A percentile compares a stretch with the other conserved stretches of the same genome.
phyloP scores from a whole-genome alignment of 2,113 vertebrate genomes.

The Percina caprodes region DNA sequence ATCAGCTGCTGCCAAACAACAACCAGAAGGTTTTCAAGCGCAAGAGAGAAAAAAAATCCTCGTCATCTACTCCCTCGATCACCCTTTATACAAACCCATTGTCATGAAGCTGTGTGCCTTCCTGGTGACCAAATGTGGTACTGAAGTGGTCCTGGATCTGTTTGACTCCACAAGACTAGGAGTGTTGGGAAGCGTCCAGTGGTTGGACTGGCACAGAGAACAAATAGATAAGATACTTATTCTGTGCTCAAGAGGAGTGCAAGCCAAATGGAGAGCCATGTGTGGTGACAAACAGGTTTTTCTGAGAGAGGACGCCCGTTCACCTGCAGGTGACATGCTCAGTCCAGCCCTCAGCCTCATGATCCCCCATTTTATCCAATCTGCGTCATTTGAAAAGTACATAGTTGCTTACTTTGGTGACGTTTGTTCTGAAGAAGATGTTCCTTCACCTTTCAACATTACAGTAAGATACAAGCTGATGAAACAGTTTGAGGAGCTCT shows the following conservation, averaged over 20 bases:
- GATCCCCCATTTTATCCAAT: slow-evolving; percentile 88
- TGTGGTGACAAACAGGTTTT: slow-evolving; percentile 80
- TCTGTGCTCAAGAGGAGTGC: slow-evolving; percentile 91
- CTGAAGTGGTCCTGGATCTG: slow-evolving; percentile 91
- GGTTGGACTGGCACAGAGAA: slow-evolving; percentile 90
- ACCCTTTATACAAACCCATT: slow-evolving; percentile 89
- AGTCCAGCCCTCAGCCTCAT: slow-evolving; percentile 90
- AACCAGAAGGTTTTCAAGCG: slow-evolving; percentile 25
- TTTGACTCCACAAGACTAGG: slow-evolving; percentile 87
- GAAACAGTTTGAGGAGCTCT: slow-evolving; percentile 92
- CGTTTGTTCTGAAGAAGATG: slow-evolving; percentile 85
- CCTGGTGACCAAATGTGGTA: slow-evolving; percentile 87
- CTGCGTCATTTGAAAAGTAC: slow-evolving; percentile 90
- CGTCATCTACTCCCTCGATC: slow-evolving; percentile 93
- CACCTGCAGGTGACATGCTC: slow-evolving; percentile 88
- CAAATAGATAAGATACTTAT: slow-evolving; percentile 92
- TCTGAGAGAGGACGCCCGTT: slow-evolving; percentile 85
- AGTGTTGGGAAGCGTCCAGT: slow-evolving; percentile 87
- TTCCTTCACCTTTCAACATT: slow-evolving; percentile 90
- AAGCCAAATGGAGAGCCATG: slow-evolving; percentile 94
- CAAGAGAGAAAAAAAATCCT: slow-evolving; percentile 84
- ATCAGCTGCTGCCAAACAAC: slow-evolving; percentile 5
- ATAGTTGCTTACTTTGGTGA: slow-evolving; percentile 92
- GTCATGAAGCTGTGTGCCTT: slow-evolving; percentile 92
- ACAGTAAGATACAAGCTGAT: slow-evolving; percentile 89